phyloP scores from a whole-genome alignment of 2,888 invertebrate genomes.

The Aphelenchoides bicaudatus region DNA sequence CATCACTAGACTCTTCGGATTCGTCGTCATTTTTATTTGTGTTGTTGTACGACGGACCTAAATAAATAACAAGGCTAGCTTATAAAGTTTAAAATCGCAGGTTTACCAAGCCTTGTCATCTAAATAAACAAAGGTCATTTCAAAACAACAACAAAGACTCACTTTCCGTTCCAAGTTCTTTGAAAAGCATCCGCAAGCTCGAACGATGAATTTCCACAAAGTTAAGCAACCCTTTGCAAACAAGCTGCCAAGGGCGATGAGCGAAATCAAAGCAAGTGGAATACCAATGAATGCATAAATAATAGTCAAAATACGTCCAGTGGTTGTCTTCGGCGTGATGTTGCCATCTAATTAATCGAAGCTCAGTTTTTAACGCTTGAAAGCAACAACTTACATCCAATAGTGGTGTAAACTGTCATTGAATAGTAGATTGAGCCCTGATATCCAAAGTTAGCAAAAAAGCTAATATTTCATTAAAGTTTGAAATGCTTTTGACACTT shows the following conservation, averaged over 20 bases:
- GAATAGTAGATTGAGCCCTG: background rate
- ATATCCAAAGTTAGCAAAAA: too few species aligned
- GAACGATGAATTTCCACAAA: conserved; percentile 25
- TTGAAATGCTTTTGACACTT: too few species aligned
- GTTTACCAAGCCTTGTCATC: conserved; percentile 17
- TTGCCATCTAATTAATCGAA: too few species aligned
- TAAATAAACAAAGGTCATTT: conserved; percentile 22
- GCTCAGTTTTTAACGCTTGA: too few species aligned
- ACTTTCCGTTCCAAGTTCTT: conserved; percentile 55
- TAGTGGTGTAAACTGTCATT: conserved; percentile 59
- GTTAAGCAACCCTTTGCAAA: conserved; percentile 47
- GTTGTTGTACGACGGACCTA: background rate
- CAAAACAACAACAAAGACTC: conserved; percentile 1
- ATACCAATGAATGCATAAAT: conserved; percentile 45
- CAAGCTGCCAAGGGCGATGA: conserved; percentile 48
- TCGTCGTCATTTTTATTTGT: conserved; percentile 18
- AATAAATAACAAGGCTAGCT: background rate
- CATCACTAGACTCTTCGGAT: conserved; percentile 4
- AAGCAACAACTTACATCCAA: too few species aligned
- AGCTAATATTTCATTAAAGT: too few species aligned
- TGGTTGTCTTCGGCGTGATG: conserved; percentile 47
- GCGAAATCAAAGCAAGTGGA: conserved; percentile 53
- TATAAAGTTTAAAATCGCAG: conserved; percentile 1
- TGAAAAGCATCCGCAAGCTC: conserved; percentile 42
- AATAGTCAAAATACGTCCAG: conserved; percentile 52